Conservation (phyloP, 2,797 vertebrate genomes). For the Lemur catta region DNA sequence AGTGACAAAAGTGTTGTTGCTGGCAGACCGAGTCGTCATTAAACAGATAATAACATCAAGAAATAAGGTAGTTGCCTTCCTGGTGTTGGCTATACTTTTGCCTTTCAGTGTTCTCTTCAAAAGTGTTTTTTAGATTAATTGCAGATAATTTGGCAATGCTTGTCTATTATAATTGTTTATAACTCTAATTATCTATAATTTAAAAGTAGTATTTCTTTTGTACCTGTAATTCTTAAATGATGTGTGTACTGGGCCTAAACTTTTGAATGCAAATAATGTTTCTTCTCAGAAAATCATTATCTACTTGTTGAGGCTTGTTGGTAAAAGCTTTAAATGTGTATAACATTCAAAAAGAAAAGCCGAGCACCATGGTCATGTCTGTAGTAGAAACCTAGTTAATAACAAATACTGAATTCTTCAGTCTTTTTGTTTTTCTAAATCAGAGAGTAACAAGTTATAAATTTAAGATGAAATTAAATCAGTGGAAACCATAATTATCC, state of each 20-base stretch:
- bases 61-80: slow-evolving; percentile 91
- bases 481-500: background rate
- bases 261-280: slow-evolving; percentile 38
- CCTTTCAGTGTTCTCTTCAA: background rate
- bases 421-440: background rate
- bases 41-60: slow-evolving; percentile 98
- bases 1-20: slow-evolving; percentile 96
- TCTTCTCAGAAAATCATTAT: slow-evolving; percentile 22
- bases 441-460: background rate
- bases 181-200: background rate
- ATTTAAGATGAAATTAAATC: background rate
- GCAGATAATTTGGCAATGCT: background rate
- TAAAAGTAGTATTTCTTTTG: slow-evolving; percentile 1
- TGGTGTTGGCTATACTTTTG: background rate
- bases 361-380: background rate
- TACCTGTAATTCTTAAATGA: background rate
- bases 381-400: background rate
- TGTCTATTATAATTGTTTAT: background rate
- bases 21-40: slow-evolving; percentile 97
- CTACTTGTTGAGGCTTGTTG: background rate
- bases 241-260: background rate
- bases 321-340: background rate
- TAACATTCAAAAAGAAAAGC: background rate
- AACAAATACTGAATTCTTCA: slow-evolving; percentile 13
- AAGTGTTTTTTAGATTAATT: background rate